These are phyloP conservation scores for Ceyx melanurus DNA, from an alignment of 2,113 vertebrate genomes.

Conservation along the genomic window DNA sequence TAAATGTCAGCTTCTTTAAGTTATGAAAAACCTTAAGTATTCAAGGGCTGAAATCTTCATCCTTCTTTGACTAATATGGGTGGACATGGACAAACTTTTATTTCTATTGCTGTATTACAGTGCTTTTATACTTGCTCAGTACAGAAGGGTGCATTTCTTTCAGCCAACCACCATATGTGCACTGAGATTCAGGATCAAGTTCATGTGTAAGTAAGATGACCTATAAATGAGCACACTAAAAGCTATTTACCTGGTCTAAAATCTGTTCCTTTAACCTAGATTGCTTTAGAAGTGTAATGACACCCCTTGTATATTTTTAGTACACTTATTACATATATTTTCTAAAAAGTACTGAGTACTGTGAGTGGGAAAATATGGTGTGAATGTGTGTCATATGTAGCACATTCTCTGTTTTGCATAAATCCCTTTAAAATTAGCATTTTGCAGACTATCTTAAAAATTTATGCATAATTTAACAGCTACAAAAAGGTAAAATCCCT, in stretches of 20 bases:
- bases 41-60: background rate
- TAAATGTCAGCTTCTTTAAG: background rate
- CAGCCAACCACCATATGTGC: background rate
- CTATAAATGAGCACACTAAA: background rate
- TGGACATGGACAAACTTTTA: background rate
- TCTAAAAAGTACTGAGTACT: background rate
- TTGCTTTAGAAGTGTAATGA: background rate
- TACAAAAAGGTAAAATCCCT: background rate
- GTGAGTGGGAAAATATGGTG: background rate
- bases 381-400: background rate
- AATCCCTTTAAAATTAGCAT: constrained; percentile 10
- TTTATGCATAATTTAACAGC: no score
- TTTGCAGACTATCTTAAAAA: background rate
- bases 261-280: background rate
- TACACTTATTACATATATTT: background rate
- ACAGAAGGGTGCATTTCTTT: background rate
- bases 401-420: background rate
- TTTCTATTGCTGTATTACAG: background rate
- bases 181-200: background rate
- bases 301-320: background rate
- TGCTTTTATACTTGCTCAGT: background rate
- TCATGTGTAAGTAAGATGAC: background rate
- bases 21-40: background rate
- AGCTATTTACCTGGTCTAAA: background rate
- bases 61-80: background rate